phyloP scores from a whole-genome alignment of 2,888 invertebrate species.

The Orchesella flavescens region DNA sequence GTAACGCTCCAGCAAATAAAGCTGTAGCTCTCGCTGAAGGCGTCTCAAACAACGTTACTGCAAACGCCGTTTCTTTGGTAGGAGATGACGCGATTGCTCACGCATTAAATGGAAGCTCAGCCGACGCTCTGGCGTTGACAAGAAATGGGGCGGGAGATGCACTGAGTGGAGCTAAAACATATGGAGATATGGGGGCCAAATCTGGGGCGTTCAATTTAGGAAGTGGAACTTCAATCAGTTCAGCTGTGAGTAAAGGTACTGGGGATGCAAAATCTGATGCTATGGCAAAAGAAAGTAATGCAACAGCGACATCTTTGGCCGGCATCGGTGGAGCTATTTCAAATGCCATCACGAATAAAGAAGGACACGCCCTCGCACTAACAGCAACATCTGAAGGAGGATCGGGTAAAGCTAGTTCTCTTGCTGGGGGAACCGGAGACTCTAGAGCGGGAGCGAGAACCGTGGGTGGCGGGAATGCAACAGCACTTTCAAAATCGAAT shows the following conservation, averaged over 20 bases:
- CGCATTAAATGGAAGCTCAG: slow-evolving; percentile 31
- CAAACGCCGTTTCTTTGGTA: slow-evolving; percentile 30
- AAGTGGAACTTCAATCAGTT: slow-evolving; percentile 15
- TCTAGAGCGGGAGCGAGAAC: too few relatives aligned
- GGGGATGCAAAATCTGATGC: slow-evolving; percentile 33
- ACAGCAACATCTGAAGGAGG: slow-evolving; percentile 20
- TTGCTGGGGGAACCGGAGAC: not conserved
- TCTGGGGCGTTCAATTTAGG: slow-evolving; percentile 18
- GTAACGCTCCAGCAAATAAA: not conserved
- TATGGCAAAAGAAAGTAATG: slow-evolving; percentile 11
- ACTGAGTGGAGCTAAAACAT: slow-evolving; percentile 16
- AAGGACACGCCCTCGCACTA: not conserved
- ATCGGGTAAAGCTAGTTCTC: slow-evolving; percentile 3
- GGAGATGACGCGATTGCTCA: slow-evolving; percentile 27
- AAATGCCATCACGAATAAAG: slow-evolving; percentile 29
- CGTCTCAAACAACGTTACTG: not conserved
- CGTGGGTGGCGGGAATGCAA: slow-evolving; percentile 28
- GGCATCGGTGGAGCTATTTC: not conserved
- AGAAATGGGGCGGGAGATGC: slow-evolving; percentile 12
- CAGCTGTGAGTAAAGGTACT: slow-evolving; percentile 15
- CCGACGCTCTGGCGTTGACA: slow-evolving; percentile 9
- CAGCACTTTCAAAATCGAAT: not conserved
- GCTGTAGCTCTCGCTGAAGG: slow-evolving; percentile 39
- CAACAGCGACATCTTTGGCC: not conserved
- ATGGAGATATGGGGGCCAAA: slow-evolving; percentile 20